Percentiles rank a stretch among this genome's conserved stretches.
phyloP scores from a whole-genome alignment of 2,888 invertebrate species.

The Cephus runcator region DNA sequence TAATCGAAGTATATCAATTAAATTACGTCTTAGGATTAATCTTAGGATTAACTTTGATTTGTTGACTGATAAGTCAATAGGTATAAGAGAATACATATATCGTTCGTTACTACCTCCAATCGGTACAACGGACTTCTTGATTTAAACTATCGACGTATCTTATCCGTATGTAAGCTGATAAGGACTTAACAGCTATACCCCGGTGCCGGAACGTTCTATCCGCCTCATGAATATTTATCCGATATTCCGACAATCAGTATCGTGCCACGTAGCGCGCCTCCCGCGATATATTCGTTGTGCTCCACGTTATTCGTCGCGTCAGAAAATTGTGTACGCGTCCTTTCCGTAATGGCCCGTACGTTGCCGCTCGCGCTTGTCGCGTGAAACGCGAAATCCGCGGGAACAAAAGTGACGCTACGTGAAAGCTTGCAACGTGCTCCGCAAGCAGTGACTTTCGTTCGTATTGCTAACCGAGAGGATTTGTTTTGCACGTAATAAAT shows the following conservation, averaged over 20 bases:
- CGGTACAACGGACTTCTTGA: not conserved
- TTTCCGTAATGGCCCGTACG: too few species aligned
- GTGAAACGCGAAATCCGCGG: too few species aligned
- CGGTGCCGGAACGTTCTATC: not conserved
- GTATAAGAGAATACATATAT: not conserved
- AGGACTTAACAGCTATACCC: not conserved
- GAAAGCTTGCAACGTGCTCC: not conserved
- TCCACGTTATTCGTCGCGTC: not conserved
- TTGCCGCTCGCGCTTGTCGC: too few species aligned
- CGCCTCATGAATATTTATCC: slow-evolving; percentile 16
- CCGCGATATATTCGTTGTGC: not conserved
- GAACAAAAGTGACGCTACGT: not conserved
- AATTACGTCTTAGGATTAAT: not conserved
- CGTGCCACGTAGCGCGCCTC: not conserved
- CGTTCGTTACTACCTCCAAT: not conserved
- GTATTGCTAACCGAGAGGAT: not conserved
- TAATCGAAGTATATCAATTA: not conserved
- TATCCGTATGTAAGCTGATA: not conserved
- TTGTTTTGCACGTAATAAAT: not conserved
- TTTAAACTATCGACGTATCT: not conserved
- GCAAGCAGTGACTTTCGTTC: not conserved
- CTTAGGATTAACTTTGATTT: not conserved
- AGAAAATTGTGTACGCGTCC: not conserved
- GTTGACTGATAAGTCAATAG: not conserved
- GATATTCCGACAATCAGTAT: not conserved